Percentiles rank a stretch among this genome's conserved stretches.
Conservation (phyloP, 1,140 invertebrate species). For the Drosophila neocordata region DNA sequence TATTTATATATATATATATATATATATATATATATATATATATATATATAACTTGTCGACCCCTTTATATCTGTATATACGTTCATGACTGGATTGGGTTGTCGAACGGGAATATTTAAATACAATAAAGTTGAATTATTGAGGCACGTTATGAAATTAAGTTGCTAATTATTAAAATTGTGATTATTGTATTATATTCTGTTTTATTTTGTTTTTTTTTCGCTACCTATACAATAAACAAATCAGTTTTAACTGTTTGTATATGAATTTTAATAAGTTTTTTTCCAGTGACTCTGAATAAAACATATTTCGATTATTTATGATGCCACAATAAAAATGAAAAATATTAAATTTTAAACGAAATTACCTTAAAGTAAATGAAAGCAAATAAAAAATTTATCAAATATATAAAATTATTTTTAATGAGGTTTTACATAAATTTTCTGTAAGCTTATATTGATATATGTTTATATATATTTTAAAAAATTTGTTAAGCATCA, state of each 20-base stretch:
- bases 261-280: not conserved
- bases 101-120: conserved; percentile 30
- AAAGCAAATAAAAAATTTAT: too few relatives aligned
- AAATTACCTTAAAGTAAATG: too few relatives aligned
- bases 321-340: too few relatives aligned
- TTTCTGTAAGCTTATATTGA: too few relatives aligned
- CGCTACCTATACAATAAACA: conserved; percentile 1
- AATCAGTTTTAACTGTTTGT: not conserved
- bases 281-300: not conserved
- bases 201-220: conserved; percentile 8
- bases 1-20: too few relatives aligned
- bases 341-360: too few relatives aligned
- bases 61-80: not conserved
- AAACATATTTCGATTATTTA: not conserved
- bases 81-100: not conserved
- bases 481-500: not conserved
- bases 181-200: not conserved
- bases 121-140: conserved; percentile 36
- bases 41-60: not conserved
- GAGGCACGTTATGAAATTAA: conserved; percentile 36
- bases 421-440: too few relatives aligned
- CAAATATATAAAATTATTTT: too few relatives aligned
- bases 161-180: conserved; percentile 41
- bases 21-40: too few relatives aligned
- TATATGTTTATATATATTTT: too few relatives aligned